Percentiles rank a stretch among this genome's conserved stretches.
Evolutionary conservation across 1,140 invertebrate species (phyloP).

Genomic region (Pentalonia nigronervosa): DNA sequence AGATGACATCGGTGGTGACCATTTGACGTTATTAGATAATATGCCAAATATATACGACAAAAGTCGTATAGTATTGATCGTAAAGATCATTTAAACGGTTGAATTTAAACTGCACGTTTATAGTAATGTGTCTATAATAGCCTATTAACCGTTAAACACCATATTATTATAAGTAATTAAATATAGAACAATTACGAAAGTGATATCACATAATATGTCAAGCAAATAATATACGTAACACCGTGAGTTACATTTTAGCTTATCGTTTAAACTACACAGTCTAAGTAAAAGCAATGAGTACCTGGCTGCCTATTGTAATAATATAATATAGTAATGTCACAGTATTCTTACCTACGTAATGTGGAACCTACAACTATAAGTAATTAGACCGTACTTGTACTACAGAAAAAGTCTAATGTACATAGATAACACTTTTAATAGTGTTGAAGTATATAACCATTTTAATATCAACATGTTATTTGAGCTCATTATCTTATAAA

Average conservation of each 20-base stretch:
- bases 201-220: not conserved
- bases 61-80: not conserved
- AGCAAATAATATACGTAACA: not conserved
- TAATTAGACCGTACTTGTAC: not conserved
- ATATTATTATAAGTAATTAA: not conserved
- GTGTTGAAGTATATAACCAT: not conserved
- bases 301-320: not conserved
- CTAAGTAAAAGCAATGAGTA: not conserved
- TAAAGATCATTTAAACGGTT: not conserved
- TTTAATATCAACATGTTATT: constrained; percentile 3
- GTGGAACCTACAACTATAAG: not conserved
- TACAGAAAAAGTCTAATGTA: not conserved
- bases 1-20: not conserved
- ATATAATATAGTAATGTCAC: not conserved
- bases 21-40: not conserved
- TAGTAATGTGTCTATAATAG: not conserved
- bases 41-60: not conserved
- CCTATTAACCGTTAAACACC: not conserved
- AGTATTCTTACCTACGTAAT: not conserved
- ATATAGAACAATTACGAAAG: not conserved
- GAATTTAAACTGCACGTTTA: not conserved
- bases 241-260: not conserved
- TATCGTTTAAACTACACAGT: not conserved
- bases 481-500: constrained; percentile 2
- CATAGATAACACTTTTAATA: not conserved